These are phyloP conservation scores for Folsomia candida DNA, from an alignment of 2,888 invertebrate species.

Conservation along the genomic window DNA sequence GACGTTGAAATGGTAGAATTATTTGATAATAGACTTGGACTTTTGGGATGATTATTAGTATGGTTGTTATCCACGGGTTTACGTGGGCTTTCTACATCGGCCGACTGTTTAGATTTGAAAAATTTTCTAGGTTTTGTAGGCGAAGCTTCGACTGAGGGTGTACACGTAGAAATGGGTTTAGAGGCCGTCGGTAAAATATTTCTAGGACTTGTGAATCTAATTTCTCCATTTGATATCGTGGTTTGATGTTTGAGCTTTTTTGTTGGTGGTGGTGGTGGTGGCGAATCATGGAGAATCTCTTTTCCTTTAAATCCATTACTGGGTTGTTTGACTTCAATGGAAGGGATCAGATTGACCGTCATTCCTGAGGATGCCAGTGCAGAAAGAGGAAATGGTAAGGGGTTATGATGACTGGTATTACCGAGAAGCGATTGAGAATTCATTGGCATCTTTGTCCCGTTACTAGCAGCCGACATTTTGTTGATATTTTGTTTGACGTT, in stretches of 20 bases:
- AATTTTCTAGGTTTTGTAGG: conserved; percentile 47
- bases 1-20: not conserved
- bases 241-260: conserved; percentile 24
- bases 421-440: not conserved
- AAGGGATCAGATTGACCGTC: conserved; percentile 32
- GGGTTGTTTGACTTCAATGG: not conserved
- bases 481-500: not conserved
- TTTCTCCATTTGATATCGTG: conserved; percentile 36
- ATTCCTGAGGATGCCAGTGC: conserved; percentile 29
- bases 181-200: conserved; percentile 16
- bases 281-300: not conserved
- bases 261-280: not conserved
- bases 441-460: not conserved
- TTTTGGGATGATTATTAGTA: too few species aligned
- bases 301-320: not conserved
- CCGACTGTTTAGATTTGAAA: conserved; percentile 41
- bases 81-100: not conserved
- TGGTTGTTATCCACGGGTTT: too few species aligned
- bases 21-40: not conserved
- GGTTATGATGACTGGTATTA: not conserved
- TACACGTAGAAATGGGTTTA: not conserved
- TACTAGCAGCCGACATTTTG: conserved; percentile 6
- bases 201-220: conserved; percentile 36
- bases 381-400: conserved; percentile 19
- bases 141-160: conserved; percentile 15